phyloP scores from a whole-genome alignment of 2,888 invertebrate genomes.

The Didymodactylos carnosus region DNA sequence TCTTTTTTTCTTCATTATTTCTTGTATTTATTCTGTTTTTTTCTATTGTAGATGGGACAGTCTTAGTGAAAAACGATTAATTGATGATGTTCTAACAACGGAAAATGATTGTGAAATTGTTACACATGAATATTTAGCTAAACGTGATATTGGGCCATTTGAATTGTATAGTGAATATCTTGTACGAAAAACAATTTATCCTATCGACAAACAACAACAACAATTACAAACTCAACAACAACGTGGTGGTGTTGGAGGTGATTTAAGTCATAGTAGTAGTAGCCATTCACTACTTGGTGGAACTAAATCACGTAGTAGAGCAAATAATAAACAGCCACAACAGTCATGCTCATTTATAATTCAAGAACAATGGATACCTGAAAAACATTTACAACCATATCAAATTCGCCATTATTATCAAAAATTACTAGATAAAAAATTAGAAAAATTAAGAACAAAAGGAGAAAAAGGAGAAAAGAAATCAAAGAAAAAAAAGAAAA shows the following conservation, averaged over 20 bases:
- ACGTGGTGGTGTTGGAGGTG: too few species aligned
- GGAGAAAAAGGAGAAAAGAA: too few species aligned
- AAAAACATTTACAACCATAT: not conserved
- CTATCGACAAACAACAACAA: not conserved
- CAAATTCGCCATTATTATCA: not conserved
- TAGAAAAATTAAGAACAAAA: too few species aligned
- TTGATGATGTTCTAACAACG: not conserved
- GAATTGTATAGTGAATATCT: not conserved
- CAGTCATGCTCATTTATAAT: not conserved
- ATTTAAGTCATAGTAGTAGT: too few species aligned
- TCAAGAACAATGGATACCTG: not conserved
- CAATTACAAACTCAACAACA: not conserved
- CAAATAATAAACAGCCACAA: not conserved
- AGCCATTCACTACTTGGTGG: too few species aligned
- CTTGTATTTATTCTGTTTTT: not conserved
- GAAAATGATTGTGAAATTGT: not conserved
- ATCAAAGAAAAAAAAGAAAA: not conserved
- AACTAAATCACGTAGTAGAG: not conserved
- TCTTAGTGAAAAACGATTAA: not conserved
- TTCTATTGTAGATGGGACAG: not conserved
- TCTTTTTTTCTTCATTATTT: too few species aligned
- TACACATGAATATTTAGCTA: not conserved
- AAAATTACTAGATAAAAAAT: not conserved
- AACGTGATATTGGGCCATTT: not conserved
- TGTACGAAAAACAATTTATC: not conserved